Base-by-base conservation (phyloP, 2,797 vertebrate genomes). In the Lagocephalus sceleratus region DNA sequence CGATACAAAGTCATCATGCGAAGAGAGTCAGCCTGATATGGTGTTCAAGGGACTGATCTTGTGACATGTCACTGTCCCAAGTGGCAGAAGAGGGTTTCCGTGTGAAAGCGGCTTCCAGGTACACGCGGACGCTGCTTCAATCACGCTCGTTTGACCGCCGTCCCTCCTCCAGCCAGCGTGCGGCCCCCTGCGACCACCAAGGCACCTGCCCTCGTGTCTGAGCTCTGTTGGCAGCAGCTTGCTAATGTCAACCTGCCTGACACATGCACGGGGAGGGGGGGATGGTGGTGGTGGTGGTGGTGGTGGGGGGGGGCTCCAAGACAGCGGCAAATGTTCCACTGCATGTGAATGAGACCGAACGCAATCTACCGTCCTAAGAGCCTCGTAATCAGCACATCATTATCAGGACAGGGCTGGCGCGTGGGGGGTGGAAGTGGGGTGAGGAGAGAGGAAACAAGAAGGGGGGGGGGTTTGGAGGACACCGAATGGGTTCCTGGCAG, bases 331-430 rank as follows among this genome's bases (percentile, higher is more conserved):
- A 16, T 89, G 88, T 90, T 81, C 86, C 75, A 78, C 85, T 85
- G 83, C 85, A 88, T 86, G 83, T 50, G 86, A 86, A 87, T 85
- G 80, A 81, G 85, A 77, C 79, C 75, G 69, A 87, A 85, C 87
- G 88, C 85, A 86, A 84, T 87, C 81, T 84, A 75, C 79, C 65
- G 82, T 82, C 80, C 86, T 84, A 73, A 84, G 86, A 89, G 86
- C 72, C 87, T 88, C 83, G 85, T 90, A 86, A 91, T 89, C 85
- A 83, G 85, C 82, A 82, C 85, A 85, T 88, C 85, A 89, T 91
- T 91, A 88, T 79, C 68, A 66, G 78, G 71, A 75, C 76, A 63
- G 69, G 73, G 71, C 51, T 70, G 68, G 76, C 41, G 62, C 44
- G 59, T 14, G 47, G 67, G 67, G 15, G 75, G 70, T 66, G 68